These are phyloP conservation scores for Unio pictorum DNA, from an alignment of 2,888 invertebrate genomes.

Conservation along the genomic window DNA sequence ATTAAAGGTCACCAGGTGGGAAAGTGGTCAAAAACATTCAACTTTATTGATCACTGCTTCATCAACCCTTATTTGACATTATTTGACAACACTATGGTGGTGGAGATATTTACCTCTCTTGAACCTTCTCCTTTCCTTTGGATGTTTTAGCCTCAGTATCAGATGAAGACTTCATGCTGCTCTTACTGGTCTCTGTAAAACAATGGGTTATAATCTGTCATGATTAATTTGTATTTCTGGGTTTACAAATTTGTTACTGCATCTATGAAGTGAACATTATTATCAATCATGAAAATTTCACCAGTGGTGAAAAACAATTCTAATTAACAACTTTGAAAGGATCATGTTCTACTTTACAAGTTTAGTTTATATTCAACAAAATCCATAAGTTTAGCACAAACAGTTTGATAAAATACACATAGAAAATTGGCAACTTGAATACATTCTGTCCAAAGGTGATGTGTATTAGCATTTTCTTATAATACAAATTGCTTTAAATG, in stretches of 20 bases:
- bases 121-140: conserved; percentile 28
- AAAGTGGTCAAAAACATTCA: no score
- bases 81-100: conserved; percentile 16
- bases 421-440: not conserved
- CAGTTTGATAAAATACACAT: not conserved
- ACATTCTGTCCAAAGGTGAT: no score
- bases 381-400: not conserved
- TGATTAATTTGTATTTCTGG: no score
- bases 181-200: conserved; percentile 35
- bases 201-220: not conserved
- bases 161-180: conserved; percentile 32
- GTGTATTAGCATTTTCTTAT: no score
- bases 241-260: no score
- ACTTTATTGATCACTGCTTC: no score
- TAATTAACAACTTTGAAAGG: no score
- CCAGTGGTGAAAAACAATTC: no score
- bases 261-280: no score
- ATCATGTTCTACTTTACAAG: not conserved
- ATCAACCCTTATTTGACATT: not conserved
- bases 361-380: no score
- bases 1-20: not conserved
- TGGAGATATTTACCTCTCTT: conserved; percentile 31
- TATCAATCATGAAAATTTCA: no score
- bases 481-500: no score
- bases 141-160: conserved; percentile 35